phyloP scores from a whole-genome alignment of 2,797 vertebrate genomes.

The Epinephelus awoara region DNA sequence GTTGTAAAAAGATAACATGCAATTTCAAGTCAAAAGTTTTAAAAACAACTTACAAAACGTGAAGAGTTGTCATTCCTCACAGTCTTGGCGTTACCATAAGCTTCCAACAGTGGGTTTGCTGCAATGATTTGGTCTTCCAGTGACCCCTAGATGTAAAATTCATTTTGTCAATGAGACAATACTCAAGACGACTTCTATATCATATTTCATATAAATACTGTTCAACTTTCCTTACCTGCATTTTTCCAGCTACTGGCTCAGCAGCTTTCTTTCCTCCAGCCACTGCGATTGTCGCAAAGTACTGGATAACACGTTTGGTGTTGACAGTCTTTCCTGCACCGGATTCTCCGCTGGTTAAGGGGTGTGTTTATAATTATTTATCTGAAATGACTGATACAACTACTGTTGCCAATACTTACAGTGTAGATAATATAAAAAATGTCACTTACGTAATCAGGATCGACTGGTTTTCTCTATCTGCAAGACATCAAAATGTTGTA shows the following conservation, averaged over 20 bases:
- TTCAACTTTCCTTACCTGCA: slow-evolving; percentile 76
- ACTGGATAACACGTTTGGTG: slow-evolving; percentile 93
- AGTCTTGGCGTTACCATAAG: slow-evolving; percentile 92
- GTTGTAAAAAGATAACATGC: slow-evolving; percentile 26
- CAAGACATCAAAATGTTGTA: slow-evolving; percentile 26
- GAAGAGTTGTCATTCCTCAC: slow-evolving; percentile 94
- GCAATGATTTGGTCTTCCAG: slow-evolving; percentile 87
- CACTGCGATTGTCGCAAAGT: slow-evolving; percentile 91
- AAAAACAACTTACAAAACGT: slow-evolving; percentile 84
- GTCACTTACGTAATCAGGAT: slow-evolving; percentile 92
- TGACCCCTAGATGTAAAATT: slow-evolving; percentile 6
- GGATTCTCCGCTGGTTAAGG: slow-evolving; percentile 87
- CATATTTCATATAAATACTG: not conserved
- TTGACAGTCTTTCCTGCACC: slow-evolving; percentile 94
- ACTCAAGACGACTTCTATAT: not conserved
- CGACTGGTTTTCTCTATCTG: slow-evolving; percentile 94
- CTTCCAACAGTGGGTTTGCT: slow-evolving; percentile 89
- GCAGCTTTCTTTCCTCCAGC: slow-evolving; percentile 76
- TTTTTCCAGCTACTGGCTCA: slow-evolving; percentile 76
- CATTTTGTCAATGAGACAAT: not conserved
- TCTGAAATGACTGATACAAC: not conserved
- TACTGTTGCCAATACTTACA: not conserved
- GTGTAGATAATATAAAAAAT: not conserved
- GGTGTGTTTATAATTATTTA: slow-evolving; percentile 6
- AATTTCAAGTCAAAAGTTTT: slow-evolving; percentile 7